These are phyloP conservation scores for Teinopalpus imperialis DNA, from an alignment of 2,888 invertebrate genomes.

Conservation along the genomic window DNA sequence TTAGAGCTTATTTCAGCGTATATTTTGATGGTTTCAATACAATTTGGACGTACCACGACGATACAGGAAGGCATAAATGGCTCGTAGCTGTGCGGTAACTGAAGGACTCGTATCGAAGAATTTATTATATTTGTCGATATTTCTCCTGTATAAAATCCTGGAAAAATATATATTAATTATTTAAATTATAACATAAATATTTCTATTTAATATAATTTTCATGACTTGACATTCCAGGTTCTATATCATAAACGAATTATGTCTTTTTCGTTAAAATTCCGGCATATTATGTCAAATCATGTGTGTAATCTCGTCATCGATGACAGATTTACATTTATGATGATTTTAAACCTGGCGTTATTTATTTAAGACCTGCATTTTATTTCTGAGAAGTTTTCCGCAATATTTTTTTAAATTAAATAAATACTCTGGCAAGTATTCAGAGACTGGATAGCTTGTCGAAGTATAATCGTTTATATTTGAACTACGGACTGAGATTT, in stretches of 20 bases:
- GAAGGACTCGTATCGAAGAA: background rate
- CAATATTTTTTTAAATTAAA: too few relatives aligned
- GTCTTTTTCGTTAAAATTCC: background rate
- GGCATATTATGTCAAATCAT: slow-evolving; percentile 32
- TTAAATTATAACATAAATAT: too few relatives aligned
- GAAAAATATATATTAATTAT: too few relatives aligned
- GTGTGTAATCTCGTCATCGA: slow-evolving; percentile 51
- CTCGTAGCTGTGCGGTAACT: slow-evolving; percentile 17
- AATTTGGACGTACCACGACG: slow-evolving; percentile 51
- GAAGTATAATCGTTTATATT: slow-evolving; percentile 18
- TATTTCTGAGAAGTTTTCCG: slow-evolving; percentile 47
- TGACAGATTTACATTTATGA: slow-evolving; percentile 64
- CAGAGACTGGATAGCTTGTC: slow-evolving; percentile 19
- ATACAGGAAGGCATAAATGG: slow-evolving; percentile 72
- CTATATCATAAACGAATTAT: background rate
- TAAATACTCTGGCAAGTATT: slow-evolving; percentile 35
- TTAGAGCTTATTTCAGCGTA: slow-evolving; percentile 54
- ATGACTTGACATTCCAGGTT: background rate
- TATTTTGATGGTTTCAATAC: slow-evolving; percentile 61
- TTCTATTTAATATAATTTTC: too few relatives aligned
- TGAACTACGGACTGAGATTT: too few relatives aligned
- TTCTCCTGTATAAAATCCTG: too few relatives aligned
- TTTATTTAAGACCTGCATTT: slow-evolving; percentile 36
- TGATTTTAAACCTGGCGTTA: slow-evolving; percentile 47
- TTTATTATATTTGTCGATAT: too few relatives aligned